Base-by-base conservation (phyloP, 2,888 invertebrate genomes). In the Tridacna gigas region DNA sequence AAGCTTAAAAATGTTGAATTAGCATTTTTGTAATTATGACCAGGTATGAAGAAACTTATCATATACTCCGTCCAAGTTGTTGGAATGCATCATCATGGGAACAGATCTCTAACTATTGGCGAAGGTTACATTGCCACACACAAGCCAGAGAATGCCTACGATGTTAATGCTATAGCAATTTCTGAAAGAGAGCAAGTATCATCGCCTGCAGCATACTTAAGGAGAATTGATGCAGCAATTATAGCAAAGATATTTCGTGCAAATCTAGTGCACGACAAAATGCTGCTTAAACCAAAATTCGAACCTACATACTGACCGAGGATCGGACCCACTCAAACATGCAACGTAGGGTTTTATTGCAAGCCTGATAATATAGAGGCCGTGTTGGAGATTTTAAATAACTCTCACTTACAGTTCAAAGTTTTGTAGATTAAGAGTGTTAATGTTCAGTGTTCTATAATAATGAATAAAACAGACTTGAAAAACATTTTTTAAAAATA, bases 11-110 rank as follows among this genome's bases (percentile, higher is more conserved):
- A n/a, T n/a, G n/a, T n/a, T n/a, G n/a, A n/a, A n/a, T n/a, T n/a
- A n/a, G n/a, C n/a, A n/a, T n/a, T n/a, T 67, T 67, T 37, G 7
- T n/a, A 67, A 67, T 67, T 26, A 13, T 67, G 18, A 25, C 67
- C 28, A 67, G 67, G 26, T 22, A 67, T 67, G 67, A 67, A 67
- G 67, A 67, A 67, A 26, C 26, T 67, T 18, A 67, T 67, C 67
- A 67, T 67, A 25, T 37, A 67, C 67, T 67, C 67, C 7, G 15
- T 67, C 12, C 13, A 67, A 67, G 67, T 28, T 26, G 67, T 67
- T 26, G 67, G 67, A 25, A 67, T 67, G 67, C 67, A 67, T 37
- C 67, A 67, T 26, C 67, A 67, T 67, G 67, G 67, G 11, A 15
- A 67, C 11, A 67, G 7, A 26, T 26, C 67, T 13, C 37, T 67